Conservation (phyloP, 1,140 invertebrate genomes). For the Cydia fagiglandana region DNA sequence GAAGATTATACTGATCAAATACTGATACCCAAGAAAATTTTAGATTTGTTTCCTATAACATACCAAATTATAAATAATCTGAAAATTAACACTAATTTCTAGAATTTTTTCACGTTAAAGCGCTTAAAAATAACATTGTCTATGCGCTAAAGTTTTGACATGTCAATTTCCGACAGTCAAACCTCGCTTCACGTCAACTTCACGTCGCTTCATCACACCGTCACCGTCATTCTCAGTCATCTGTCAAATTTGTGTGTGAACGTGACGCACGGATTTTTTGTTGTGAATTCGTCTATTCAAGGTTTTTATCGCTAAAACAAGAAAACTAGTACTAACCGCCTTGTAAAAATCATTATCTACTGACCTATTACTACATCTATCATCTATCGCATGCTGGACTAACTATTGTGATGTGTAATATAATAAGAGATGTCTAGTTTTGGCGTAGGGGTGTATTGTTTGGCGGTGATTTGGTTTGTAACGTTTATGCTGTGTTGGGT, state of each 20-base stretch:
- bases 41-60: neutral
- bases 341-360: slow-evolving; percentile 32
- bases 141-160: neutral
- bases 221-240: neutral
- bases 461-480: slow-evolving; percentile 65
- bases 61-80: too few relatives aligned
- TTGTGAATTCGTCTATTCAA: slow-evolving; percentile 33
- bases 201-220: slow-evolving; percentile 8
- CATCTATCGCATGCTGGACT: slow-evolving; percentile 42
- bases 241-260: slow-evolving; percentile 22
- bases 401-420: slow-evolving; percentile 23
- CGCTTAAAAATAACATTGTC: neutral
- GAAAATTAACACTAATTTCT: too few relatives aligned
- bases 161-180: neutral
- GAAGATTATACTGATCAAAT: neutral
- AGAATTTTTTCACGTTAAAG: too few relatives aligned
- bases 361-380: slow-evolving; percentile 37
- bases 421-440: slow-evolving; percentile 55
- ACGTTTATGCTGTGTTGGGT: slow-evolving; percentile 66
- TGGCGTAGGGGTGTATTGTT: slow-evolving; percentile 68
- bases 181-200: neutral
- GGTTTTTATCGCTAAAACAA: slow-evolving; percentile 41
- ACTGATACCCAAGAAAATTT: neutral
- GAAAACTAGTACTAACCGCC: slow-evolving; percentile 36
- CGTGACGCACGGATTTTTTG: slow-evolving; percentile 30